These are phyloP conservation scores for Trachemys scripta DNA, from an alignment of 2,113 vertebrate genomes.

Conservation along the genomic window DNA sequence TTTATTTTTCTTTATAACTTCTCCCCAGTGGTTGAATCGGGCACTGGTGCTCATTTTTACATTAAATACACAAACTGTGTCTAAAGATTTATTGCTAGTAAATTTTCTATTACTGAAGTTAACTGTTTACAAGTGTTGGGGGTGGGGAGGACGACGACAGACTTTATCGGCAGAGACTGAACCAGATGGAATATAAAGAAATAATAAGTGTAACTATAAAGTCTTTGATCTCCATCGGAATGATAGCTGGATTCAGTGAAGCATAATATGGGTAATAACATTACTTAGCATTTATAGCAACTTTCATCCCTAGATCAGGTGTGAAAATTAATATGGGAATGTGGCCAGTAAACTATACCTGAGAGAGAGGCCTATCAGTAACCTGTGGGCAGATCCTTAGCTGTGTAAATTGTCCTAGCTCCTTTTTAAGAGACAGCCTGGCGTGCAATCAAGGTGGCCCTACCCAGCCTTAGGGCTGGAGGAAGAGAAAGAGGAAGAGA, in stretches of 20 bases:
- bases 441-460: background rate
- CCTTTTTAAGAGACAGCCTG: background rate
- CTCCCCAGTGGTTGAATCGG: background rate
- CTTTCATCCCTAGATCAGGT: background rate
- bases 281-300: background rate
- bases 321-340: background rate
- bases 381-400: background rate
- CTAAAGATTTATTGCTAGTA: background rate
- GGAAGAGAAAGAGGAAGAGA: background rate
- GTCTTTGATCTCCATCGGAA: background rate
- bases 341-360: background rate
- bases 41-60: background rate
- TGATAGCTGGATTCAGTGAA: background rate
- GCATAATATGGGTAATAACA: background rate
- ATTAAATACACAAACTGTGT: background rate
- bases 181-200: background rate
- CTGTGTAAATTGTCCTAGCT: background rate
- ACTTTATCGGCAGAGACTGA: background rate
- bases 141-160: background rate
- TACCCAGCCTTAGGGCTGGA: background rate
- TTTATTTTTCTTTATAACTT: background rate
- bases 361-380: background rate
- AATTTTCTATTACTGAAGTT: background rate
- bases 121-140: background rate
- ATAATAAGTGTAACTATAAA: background rate